A percentile compares a stretch with the other conserved stretches of the same genome.
These are phyloP conservation scores for Scelioninae gen. 2 DNA, from an alignment of 2,888 invertebrate species.

Conservation along the genomic window DNA sequence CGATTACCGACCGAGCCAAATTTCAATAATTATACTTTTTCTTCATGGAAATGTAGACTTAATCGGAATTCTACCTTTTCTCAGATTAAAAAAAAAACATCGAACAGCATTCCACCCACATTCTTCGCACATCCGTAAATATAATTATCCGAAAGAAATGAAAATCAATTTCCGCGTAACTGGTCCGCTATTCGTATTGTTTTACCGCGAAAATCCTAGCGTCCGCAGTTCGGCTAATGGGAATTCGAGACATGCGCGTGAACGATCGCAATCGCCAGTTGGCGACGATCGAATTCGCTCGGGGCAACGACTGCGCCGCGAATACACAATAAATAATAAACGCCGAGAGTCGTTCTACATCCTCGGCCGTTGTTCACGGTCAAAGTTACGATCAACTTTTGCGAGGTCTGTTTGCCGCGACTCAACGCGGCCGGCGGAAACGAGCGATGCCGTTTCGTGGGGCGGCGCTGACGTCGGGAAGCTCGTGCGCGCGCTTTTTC, in stretches of 20 bases:
- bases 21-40: no score
- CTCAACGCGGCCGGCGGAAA: conserved; percentile 58
- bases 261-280: conserved; percentile 43
- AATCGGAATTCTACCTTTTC: no score
- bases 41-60: no score
- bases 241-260: conserved; percentile 46
- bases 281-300: conserved; percentile 46
- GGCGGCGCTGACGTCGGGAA: conserved; percentile 3
- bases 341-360: conserved; percentile 58
- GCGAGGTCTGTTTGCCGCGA: conserved; percentile 61
- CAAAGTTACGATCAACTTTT: conserved; percentile 62
- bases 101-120: no score
- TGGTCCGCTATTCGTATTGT: no score
- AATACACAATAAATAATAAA: conserved; percentile 42
- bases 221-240: no score
- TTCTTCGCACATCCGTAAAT: no score
- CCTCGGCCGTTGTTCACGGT: conserved; percentile 60
- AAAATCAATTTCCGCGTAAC: no score
- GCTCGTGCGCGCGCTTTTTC: conserved; percentile 18
- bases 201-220: no score
- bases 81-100: no score
- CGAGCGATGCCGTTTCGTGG: conserved; percentile 62
- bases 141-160: no score
- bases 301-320: conserved; percentile 42
- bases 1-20: no score